A percentile compares a stretch with the other conserved stretches of the same genome.
Evolutionary conservation across 2,113 vertebrate species (phyloP).

Genomic region (Plecturocebus donacophilus): DNA sequence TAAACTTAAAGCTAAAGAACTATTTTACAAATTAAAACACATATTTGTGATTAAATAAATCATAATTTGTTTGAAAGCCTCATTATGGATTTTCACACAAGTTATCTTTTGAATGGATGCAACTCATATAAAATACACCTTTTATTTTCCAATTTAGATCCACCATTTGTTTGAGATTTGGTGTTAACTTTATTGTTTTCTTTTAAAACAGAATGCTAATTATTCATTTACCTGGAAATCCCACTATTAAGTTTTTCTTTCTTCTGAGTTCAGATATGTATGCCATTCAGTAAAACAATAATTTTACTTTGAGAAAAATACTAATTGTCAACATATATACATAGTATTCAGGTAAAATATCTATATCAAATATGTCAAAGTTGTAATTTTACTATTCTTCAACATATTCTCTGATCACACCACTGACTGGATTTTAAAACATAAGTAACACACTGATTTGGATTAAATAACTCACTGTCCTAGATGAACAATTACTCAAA

Average conservation of each 20-base stretch:
- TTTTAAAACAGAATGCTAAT: not conserved
- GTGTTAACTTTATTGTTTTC: not conserved
- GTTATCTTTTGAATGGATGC: not conserved
- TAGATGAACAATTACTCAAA: slow-evolving; percentile 8
- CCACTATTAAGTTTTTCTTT: not conserved
- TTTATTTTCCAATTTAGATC: not conserved
- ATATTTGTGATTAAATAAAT: not conserved
- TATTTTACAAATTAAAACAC: not conserved
- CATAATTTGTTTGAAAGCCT: not conserved
- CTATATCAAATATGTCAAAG: not conserved
- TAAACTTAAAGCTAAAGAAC: not conserved
- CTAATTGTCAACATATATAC: not conserved
- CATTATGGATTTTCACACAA: not conserved
- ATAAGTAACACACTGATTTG: not conserved
- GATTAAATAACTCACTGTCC: not conserved
- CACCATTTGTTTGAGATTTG: not conserved
- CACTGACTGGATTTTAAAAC: not conserved
- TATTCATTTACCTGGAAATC: not conserved
- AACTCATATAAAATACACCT: not conserved
- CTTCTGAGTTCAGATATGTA: not conserved
- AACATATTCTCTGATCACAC: not conserved
- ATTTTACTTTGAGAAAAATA: slow-evolving; percentile 19
- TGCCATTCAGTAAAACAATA: not conserved
- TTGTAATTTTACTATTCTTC: not conserved
- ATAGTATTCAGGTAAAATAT: not conserved